Base-by-base conservation (phyloP, 2,888 invertebrate genomes). In the Orthosia gothica region DNA sequence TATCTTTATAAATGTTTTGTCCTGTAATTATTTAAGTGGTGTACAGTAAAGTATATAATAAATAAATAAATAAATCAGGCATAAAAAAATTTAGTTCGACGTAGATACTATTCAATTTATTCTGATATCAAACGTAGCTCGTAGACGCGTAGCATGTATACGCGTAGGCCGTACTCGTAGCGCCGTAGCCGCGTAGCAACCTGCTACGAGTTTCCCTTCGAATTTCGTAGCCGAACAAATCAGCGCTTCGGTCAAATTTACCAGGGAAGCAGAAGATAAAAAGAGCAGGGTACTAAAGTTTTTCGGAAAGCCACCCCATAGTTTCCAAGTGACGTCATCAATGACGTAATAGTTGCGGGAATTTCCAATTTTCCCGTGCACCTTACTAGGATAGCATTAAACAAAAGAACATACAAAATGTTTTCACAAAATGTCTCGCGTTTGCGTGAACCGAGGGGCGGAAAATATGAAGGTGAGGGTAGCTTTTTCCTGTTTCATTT, bases 331-430 rank as follows among this genome's bases (percentile, higher is more conserved):
- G 76, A 80, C 61, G 65, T 77, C 80, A 72, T 5, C 32, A 55
- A 61, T 77, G 73, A 80, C 61, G 61, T 65, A 32, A 79, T 73
- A 50, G 13, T 61, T 73, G 80, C 54, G 73, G 50, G 45, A 71
- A 26, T 65, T 20, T 72, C 80, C 80, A 61, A 49, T 9, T 47
- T 72, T 77, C 61, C 45, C n/a, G 80, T 72, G 62, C 11, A 65
- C 80, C 50, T 16, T 70, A 77, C 74, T 61, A 77, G 73, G 77
- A 32, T 13, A 54, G n/a, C 73, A 77, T 72, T 66, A 61, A 50
- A 11, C n/a, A n/a, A 7, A 45, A 80, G 20, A 32, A n/a, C 15
- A 26, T 78, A 23, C 47, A 45, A 40, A 63, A 49, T 16, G 11
- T 26, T 45, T n/a, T 70, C 57, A 20, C n/a, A 49, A 20, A 61